phyloP scores from a whole-genome alignment of 2,888 invertebrate species.

The Oligia latruncula region DNA sequence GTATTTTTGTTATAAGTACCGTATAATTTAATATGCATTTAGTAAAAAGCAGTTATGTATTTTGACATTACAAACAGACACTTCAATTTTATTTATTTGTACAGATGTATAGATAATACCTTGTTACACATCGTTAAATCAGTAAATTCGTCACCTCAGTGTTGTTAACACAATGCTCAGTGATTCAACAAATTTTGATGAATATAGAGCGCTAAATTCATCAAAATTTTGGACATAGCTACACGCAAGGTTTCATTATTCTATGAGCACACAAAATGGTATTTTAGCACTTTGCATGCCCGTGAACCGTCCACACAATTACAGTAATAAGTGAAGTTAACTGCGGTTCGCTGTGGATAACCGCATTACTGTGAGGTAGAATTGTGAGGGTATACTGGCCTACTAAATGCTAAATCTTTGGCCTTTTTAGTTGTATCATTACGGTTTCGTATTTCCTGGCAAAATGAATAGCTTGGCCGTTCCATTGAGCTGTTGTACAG shows the following conservation, averaged over 20 bases:
- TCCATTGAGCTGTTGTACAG: too few relatives aligned
- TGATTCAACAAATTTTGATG: conserved; percentile 10
- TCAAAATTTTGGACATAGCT: conserved; percentile 6
- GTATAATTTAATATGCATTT: too few relatives aligned
- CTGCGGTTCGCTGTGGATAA: background rate
- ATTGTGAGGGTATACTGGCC: background rate
- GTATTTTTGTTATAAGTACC: too few relatives aligned
- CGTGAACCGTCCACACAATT: background rate
- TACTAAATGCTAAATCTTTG: background rate
- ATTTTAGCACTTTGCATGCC: conserved; percentile 8
- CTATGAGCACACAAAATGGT: conserved; percentile 24
- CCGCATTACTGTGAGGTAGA: conserved; percentile 21
- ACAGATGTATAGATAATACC: too few relatives aligned
- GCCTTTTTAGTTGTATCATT: background rate
- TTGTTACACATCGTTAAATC: conserved; percentile 8
- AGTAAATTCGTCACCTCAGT: conserved; percentile 1
- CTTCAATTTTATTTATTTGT: too few relatives aligned
- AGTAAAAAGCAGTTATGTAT: too few relatives aligned
- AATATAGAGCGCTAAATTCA: conserved; percentile 27
- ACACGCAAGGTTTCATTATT: conserved; percentile 11
- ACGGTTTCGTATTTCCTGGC: too few relatives aligned
- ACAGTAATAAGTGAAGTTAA: conserved; percentile 9
- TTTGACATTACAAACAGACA: too few relatives aligned
- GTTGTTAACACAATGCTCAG: background rate
- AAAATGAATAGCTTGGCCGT: too few relatives aligned